Evolutionary conservation across 1,140 invertebrate genomes (phyloP), one percentile per base, ranked within the genome.

Genomic region (Drosophila miranda): DNA sequence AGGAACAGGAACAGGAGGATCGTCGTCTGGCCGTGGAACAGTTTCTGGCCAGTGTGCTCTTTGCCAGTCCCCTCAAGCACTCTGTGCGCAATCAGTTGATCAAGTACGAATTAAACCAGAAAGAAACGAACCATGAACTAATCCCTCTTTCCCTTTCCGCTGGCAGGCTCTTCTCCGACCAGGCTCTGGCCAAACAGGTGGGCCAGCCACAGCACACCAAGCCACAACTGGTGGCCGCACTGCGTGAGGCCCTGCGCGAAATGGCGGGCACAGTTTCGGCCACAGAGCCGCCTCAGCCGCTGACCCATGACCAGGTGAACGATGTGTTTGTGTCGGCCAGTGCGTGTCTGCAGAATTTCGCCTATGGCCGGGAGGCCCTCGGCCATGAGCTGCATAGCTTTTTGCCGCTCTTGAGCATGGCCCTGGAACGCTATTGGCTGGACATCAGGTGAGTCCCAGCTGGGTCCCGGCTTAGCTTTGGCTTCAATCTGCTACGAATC

Each of bases 301-400:
- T 13, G 0, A 6, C 14, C n/a, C 46, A 63, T 1, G 72, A 76
- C 19, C 3, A 2, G 0, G 6, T 59, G 0, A 84, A 84, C 14
- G 72, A 84, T 41, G 42, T 80, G 1, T 52, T 84, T 6, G 76
- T 76, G 5, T 80, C 80, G 0, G 46, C 78, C 0, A 49, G 56
- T 13, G 72, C 48, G 34, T 86, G 80, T 1, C 44, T 84, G 41
- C 81, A 84, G 6, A 84, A 73, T 6, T 84, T 84, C 3, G 13
- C 52, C 0, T 76, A 21, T 38, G 80, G 80, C 4, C 62, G 68
- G 6, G 63, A 74, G 41, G 77, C 73, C 0, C 59, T 84, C 0
- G 50, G 26, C 6, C 13, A 41, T 6, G 46, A 69, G 28, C 45
- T 84, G 2, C n/a, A 60, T 0, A 8, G 4, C 0, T 74, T 64